These are phyloP conservation scores for Saturnia pavonia DNA, from an alignment of 2,888 invertebrate species.

Conservation along the genomic window DNA sequence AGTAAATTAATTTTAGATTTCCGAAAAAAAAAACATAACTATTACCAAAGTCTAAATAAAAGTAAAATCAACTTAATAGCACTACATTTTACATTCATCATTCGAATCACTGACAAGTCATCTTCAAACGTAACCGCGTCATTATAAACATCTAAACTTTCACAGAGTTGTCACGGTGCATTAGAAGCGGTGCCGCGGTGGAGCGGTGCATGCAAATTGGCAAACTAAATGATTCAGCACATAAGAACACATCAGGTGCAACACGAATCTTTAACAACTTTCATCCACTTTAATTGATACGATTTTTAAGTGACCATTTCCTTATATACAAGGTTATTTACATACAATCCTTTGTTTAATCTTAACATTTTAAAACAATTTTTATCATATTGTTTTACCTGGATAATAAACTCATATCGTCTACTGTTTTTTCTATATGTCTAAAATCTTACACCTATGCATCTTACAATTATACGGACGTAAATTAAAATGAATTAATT, in stretches of 20 bases:
- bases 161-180: conserved; percentile 21
- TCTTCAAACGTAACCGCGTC: conserved; percentile 18
- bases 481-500: not conserved
- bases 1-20: not conserved
- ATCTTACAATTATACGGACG: too few species aligned
- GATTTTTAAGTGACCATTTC: not conserved
- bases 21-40: not conserved
- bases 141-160: conserved; percentile 23
- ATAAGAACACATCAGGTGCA: conserved; percentile 12
- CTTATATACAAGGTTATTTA: not conserved
- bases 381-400: not conserved
- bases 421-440: not conserved
- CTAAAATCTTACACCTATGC: not conserved
- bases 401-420: not conserved
- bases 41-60: too few species aligned
- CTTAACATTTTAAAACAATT: not conserved
- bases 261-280: conserved; percentile 22
- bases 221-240: conserved; percentile 19
- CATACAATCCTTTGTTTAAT: not conserved
- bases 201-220: conserved; percentile 20
- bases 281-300: conserved; percentile 14
- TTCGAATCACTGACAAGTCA: conserved; percentile 26
- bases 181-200: conserved; percentile 8
- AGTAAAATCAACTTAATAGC: not conserved
- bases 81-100: conserved; percentile 20